These are phyloP conservation scores for Nudaria mundana DNA, from an alignment of 2,888 invertebrate species.

Conservation along the genomic window DNA sequence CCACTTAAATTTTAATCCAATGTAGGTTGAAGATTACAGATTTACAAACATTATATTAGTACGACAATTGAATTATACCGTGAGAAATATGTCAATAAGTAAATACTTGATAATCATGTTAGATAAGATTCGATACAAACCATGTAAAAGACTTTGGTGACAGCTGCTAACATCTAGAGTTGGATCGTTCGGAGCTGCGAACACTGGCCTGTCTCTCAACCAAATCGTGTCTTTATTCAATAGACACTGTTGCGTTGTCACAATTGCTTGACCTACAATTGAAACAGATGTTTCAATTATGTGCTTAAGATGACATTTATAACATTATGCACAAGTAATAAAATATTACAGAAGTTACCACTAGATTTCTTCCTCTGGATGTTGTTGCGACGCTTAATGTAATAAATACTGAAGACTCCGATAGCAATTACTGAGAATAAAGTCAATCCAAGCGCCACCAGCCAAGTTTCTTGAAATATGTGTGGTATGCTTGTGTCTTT, in stretches of 20 bases:
- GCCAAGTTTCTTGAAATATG: constrained; percentile 72
- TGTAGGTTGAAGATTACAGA: constrained; percentile 7
- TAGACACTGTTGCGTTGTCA: constrained; percentile 74
- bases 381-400: constrained; percentile 63
- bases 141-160: constrained; percentile 73
- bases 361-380: constrained; percentile 71
- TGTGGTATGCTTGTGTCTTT: constrained; percentile 69
- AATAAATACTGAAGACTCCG: constrained; percentile 68
- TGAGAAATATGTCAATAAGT: constrained; percentile 41
- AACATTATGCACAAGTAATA: constrained; percentile 21
- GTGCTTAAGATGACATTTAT: constrained; percentile 21
- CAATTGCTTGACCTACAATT: constrained; percentile 75
- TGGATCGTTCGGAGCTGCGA: constrained; percentile 61
- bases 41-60: constrained; percentile 4
- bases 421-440: constrained; percentile 66
- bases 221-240: constrained; percentile 78
- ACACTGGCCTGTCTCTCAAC: constrained; percentile 71
- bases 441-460: constrained; percentile 65
- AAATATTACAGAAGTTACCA: constrained; percentile 47
- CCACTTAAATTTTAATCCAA: constrained; percentile 10
- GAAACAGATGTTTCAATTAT: constrained; percentile 62
- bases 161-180: constrained; percentile 65
- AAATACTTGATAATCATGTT: constrained; percentile 26
- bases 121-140: constrained; percentile 46
- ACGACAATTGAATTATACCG: constrained; percentile 26